phyloP scores from a whole-genome alignment of 2,888 invertebrate genomes.

The Didymodactylos carnosus region DNA sequence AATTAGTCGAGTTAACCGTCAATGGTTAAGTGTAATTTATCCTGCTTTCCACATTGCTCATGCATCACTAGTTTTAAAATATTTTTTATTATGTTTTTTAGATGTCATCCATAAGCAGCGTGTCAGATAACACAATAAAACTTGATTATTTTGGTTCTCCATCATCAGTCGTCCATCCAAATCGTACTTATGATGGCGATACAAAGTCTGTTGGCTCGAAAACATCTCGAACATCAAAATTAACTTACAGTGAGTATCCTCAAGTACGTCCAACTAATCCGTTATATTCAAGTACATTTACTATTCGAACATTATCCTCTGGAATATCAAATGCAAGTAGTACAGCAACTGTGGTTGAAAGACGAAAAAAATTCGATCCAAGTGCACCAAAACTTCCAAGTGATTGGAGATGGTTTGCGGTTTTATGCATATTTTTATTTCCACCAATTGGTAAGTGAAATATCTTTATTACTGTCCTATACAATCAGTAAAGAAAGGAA shows the following conservation, averaged over 20 bases:
- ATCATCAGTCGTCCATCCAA: neutral
- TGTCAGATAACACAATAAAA: neutral
- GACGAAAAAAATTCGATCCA: slow-evolving; percentile 13
- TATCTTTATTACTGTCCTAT: too few relatives aligned
- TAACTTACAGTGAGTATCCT: slow-evolving; percentile 10
- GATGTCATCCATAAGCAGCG: neutral
- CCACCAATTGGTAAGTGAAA: slow-evolving; percentile 3
- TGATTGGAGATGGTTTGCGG: slow-evolving; percentile 13
- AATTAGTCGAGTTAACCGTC: too few relatives aligned
- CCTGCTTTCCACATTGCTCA: too few relatives aligned
- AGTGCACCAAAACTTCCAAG: neutral
- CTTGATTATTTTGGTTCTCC: neutral
- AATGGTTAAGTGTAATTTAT: too few relatives aligned
- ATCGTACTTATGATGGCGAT: neutral
- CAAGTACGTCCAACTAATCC: slow-evolving; percentile 14
- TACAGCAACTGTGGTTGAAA: slow-evolving; percentile 6
- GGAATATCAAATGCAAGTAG: neutral
- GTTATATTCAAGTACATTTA: slow-evolving; percentile 8
- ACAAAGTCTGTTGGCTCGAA: neutral
- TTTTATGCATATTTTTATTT: slow-evolving; percentile 5
- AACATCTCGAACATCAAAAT: slow-evolving; percentile 10
- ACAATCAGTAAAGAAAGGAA: too few relatives aligned
- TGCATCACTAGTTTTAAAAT: too few relatives aligned
- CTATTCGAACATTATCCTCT: slow-evolving; percentile 4
- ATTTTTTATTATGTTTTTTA: too few relatives aligned